Evolutionary conservation across 92 coral and sea anemone genomes (phyloP).

Genomic region (Zoanthus gigantus): DNA sequence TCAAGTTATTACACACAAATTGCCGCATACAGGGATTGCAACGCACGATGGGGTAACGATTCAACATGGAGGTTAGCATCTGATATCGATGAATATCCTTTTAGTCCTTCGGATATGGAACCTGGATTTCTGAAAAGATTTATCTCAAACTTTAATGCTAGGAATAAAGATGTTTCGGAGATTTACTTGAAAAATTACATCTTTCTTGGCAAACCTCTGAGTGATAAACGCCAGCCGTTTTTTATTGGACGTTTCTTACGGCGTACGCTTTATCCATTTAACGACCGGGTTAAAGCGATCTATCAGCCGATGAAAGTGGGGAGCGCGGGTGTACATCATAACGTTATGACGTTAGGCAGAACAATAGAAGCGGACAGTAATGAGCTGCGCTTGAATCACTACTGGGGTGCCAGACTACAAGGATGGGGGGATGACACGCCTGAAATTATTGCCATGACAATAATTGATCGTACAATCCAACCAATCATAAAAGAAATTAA

Average conservation of each 20-base stretch:
- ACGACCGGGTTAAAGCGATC: slow-evolving; percentile 52
- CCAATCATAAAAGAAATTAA: slow-evolving; percentile 50
- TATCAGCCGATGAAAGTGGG: slow-evolving; percentile 36
- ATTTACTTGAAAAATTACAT: slow-evolving; percentile 49
- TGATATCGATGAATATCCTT: slow-evolving; percentile 64
- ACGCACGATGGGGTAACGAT: slow-evolving; percentile 10
- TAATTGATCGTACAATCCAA: slow-evolving; percentile 57
- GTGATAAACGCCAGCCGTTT: slow-evolving; percentile 36
- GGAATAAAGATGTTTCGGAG: slow-evolving; percentile 37
- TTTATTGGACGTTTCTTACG: slow-evolving; percentile 55
- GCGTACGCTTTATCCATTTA: slow-evolving; percentile 35
- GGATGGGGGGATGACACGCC: slow-evolving; percentile 88
- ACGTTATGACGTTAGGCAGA: slow-evolving; percentile 25
- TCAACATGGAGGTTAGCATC: slow-evolving; percentile 35
- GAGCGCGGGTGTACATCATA: slow-evolving; percentile 52
- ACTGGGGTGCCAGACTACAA: slow-evolving; percentile 87
- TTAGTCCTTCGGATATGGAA: slow-evolving; percentile 26
- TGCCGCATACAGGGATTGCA: slow-evolving; percentile 51
- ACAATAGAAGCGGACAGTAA: slow-evolving; percentile 44
- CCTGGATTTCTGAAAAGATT: slow-evolving; percentile 48
- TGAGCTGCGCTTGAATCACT: slow-evolving; percentile 72
- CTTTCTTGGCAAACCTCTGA: slow-evolving; percentile 60
- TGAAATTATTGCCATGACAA: slow-evolving; percentile 59
- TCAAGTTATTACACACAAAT: slow-evolving; percentile 50
- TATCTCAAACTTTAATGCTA: background rate